Conservation (phyloP, 2,797 vertebrate genomes). For the Otolemur crassicaudatus region DNA sequence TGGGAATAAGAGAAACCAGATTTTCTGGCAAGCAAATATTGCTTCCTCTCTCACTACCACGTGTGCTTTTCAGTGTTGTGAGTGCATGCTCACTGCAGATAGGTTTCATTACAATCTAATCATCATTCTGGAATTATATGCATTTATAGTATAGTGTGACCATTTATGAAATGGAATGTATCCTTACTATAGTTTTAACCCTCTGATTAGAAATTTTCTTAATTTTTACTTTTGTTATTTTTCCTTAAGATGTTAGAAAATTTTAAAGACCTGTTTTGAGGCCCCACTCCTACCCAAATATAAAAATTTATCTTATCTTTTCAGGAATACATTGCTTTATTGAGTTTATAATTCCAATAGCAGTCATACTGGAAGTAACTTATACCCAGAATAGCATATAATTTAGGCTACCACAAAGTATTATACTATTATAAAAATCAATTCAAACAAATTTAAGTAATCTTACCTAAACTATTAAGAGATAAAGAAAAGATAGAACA, state of each 20-base stretch:
- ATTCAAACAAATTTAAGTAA: constrained; percentile 43
- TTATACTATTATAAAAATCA: constrained; percentile 26
- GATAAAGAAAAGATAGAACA: neutral
- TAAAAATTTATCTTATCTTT: constrained; percentile 8
- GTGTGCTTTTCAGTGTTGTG: neutral
- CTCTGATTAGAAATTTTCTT: neutral
- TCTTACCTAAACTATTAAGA: constrained; percentile 17
- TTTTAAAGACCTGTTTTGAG: constrained; percentile 44
- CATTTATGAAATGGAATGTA: constrained; percentile 42
- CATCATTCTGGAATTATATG: constrained; percentile 5
- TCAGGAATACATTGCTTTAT: neutral
- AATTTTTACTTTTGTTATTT: constrained; percentile 40
- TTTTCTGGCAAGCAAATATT: neutral
- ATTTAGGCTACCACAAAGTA: constrained; percentile 38
- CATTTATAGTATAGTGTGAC: neutral
- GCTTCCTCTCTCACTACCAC: neutral
- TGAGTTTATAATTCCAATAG: constrained; percentile 52
- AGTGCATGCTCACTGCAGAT: neutral
- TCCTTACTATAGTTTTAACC: constrained; percentile 29
- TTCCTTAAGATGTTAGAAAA: constrained; percentile 8
- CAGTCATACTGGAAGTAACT: neutral
- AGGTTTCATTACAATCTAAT: neutral
- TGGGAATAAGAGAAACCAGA: neutral
- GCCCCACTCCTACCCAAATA: neutral
- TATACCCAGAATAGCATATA: constrained; percentile 7